Conservation (phyloP, 2,113 vertebrate genomes). For the Campylomormyrus numenius region DNA sequence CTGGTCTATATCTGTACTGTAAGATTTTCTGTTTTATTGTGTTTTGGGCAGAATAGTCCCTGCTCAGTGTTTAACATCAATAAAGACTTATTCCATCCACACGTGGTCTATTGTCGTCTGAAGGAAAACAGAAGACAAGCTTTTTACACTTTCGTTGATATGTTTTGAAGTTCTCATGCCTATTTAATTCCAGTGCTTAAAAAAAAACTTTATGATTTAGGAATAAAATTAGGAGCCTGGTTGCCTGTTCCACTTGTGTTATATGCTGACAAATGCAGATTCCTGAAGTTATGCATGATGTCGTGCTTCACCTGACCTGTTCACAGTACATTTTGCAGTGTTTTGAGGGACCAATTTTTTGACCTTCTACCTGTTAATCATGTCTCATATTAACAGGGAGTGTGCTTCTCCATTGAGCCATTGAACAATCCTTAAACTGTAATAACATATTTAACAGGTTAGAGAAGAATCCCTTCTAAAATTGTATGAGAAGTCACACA, state of each 20-base stretch:
- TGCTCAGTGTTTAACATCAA: slow-evolving; percentile 65
- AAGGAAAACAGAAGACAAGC: neutral
- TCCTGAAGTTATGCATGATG: neutral
- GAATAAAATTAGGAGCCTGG: slow-evolving; percentile 20
- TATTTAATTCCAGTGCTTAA: slow-evolving; percentile 12
- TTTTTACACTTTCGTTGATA: slow-evolving; percentile 16
- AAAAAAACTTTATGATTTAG: slow-evolving; percentile 17
- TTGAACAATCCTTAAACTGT: neutral
- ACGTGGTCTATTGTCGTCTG: neutral
- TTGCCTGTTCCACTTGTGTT: neutral
- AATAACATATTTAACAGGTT: neutral
- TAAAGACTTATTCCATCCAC: slow-evolving; percentile 47
- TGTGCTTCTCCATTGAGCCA: neutral
- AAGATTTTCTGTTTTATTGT: slow-evolving; percentile 69
- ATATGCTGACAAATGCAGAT: neutral
- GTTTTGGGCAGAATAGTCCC: slow-evolving; percentile 58
- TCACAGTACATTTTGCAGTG: neutral
- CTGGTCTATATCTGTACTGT: slow-evolving; percentile 66
- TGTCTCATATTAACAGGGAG: neutral
- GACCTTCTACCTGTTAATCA: neutral
- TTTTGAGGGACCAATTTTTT: neutral
- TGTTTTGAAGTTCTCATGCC: slow-evolving; percentile 15
- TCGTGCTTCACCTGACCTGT: neutral
- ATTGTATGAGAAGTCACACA: neutral
- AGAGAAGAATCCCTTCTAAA: neutral